Evolutionary conservation across 2,888 invertebrate genomes (phyloP).

Genomic region (Xestobium rufovillosum): DNA sequence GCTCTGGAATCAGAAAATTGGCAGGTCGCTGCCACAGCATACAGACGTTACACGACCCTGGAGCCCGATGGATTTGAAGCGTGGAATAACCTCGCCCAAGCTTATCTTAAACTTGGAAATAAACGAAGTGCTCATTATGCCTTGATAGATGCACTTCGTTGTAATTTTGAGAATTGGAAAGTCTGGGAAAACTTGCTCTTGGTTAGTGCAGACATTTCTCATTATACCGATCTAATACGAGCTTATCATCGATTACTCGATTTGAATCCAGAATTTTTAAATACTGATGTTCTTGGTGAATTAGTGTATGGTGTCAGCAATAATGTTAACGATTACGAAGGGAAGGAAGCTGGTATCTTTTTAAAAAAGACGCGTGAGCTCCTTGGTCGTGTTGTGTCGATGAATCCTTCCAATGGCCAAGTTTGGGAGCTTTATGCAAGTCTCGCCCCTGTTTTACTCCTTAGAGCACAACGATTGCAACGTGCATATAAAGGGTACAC

Average conservation of each 20-base stretch:
- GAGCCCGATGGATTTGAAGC: constrained; percentile 89
- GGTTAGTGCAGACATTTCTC: constrained; percentile 78
- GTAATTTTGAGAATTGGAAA: constrained; percentile 91
- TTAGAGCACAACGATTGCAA: constrained; percentile 64
- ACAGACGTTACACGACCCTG: constrained; percentile 78
- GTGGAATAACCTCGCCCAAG: constrained; percentile 96
- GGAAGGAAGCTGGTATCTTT: constrained; percentile 42
- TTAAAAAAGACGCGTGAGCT: constrained; percentile 56
- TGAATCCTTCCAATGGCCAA: constrained; percentile 60
- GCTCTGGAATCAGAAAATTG: constrained; percentile 72
- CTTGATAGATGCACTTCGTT: constrained; percentile 81
- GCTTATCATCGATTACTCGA: constrained; percentile 82
- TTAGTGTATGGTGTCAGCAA: constrained; percentile 63
- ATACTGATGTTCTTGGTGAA: constrained; percentile 65
- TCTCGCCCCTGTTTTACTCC: constrained; percentile 52
- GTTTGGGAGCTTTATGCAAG: constrained; percentile 80
- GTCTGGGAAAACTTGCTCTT: constrained; percentile 92
- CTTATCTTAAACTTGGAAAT: constrained; percentile 80
- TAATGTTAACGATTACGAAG: constrained; percentile 55
- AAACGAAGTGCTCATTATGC: constrained; percentile 79
- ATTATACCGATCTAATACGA: constrained; percentile 77
- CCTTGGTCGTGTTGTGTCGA: constrained; percentile 64
- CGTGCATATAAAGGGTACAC: constrained; percentile 66
- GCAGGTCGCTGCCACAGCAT: constrained; percentile 76
- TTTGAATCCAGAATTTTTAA: constrained; percentile 71